Percentiles rank a stretch among this genome's conserved stretches.
Conservation (phyloP, 30 jellyfish, hydroid and myxozoan genomes). For the Aurelia sp. region DNA sequence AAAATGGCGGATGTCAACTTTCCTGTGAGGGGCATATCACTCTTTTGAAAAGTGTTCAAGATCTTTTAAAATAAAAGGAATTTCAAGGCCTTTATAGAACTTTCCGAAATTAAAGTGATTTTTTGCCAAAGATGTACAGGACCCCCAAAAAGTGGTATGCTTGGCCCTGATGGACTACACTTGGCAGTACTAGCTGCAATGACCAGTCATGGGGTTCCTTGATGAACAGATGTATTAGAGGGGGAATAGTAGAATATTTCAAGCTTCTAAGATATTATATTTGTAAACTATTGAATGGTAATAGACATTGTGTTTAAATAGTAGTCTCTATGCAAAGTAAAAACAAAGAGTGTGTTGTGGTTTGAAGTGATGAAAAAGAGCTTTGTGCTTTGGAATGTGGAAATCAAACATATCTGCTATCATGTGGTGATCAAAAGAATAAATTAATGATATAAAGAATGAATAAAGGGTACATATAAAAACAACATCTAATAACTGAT, state of each 20-base stretch:
- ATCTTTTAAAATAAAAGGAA: no score
- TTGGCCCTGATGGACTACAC: no score
- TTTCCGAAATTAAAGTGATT: no score
- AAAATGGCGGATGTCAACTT: no score
- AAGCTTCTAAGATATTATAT: conserved; percentile 22
- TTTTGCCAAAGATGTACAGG: no score
- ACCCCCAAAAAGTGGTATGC: no score
- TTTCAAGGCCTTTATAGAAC: no score
- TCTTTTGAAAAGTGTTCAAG: no score
- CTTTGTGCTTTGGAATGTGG: conserved; percentile 45
- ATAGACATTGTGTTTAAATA: conserved; percentile 52
- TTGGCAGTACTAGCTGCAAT: no score
- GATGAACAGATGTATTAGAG: conserved; percentile 9
- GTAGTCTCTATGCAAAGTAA: conserved; percentile 41
- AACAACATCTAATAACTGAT: not conserved
- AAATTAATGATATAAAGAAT: conserved; percentile 28
- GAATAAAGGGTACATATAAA: conserved; percentile 20
- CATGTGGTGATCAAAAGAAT: conserved; percentile 7
- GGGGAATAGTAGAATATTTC: conserved; percentile 26
- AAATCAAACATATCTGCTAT: not conserved
- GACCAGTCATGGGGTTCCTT: not conserved
- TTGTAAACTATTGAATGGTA: conserved; percentile 52
- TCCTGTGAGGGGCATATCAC: no score
- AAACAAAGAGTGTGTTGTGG: conserved; percentile 53
- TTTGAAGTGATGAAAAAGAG: conserved; percentile 4